Base-by-base conservation (phyloP, 2,113 vertebrate genomes). In the Ancistrus triradiatus region DNA sequence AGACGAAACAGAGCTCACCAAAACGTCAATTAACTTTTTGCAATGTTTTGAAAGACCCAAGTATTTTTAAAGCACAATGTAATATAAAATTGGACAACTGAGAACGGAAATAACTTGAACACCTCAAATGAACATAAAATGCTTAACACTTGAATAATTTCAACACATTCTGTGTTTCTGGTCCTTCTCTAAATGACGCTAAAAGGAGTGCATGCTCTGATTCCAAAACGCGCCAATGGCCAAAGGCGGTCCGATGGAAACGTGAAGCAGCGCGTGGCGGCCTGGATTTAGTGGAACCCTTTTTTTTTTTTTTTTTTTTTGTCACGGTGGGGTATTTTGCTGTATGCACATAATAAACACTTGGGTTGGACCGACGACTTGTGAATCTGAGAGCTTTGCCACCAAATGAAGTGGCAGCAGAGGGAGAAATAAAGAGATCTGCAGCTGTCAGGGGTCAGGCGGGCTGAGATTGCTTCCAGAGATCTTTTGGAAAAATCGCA, bases 401-500 rank as follows among this genome's bases (percentile, higher is more conserved):
- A 89, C 86, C 88, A 92, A 93, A 95, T 92, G 91, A 93, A 95
- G 90, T 91, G 90, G 89, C 82, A 88, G 87, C 89, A 87, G 87
- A 89, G 85, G 85, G 87, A 91, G 89, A 90, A 90, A 94, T 91
- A 90, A 90, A 92, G 90, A 90, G 92, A 90, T 90, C 86, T 83
- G 85, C 64, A 91, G 85, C 91, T 94, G 91, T 92, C 94, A 93
- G 87, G 92, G 93, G 94, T 95, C 95, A 93, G 89, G 82, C 90
- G 89, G 91, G 84, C 91, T 86, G 91, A 93, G 91, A 95, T 93
- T 93, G 94, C 92, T 93, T 93, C 92, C 90, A 85, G 91, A 92
- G 92, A 91, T 93, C 92, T 93, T 95, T 93, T 92, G 91, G 92
- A 94, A 95, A 94, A 93, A 91, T 93, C 91, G 93, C 91, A 93